phyloP scores from a whole-genome alignment of 2,797 vertebrate genomes.

The Distichodus sexfasciatus region DNA sequence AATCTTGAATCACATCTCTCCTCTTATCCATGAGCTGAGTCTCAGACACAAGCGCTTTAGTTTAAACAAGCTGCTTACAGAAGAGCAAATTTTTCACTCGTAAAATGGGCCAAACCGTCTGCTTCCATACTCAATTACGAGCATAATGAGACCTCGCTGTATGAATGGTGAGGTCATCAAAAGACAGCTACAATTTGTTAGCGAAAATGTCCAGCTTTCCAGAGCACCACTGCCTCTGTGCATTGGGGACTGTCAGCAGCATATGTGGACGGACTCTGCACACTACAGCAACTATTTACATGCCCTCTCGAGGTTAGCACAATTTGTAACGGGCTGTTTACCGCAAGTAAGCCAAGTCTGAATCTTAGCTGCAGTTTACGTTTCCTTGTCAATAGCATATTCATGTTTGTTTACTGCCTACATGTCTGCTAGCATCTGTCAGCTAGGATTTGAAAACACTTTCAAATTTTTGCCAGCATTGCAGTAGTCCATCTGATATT shows the following conservation, averaged over 20 bases:
- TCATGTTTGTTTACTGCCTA: too few species aligned
- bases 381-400: too few species aligned
- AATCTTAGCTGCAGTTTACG: too few species aligned
- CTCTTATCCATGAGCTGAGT: neutral
- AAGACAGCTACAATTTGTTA: neutral
- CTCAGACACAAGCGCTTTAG: slow-evolving; percentile 37
- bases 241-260: neutral
- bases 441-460: too few species aligned
- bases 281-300: slow-evolving; percentile 19
- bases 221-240: neutral
- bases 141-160: neutral
- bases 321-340: too few species aligned
- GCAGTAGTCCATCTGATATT: too few species aligned
- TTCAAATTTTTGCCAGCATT: too few species aligned
- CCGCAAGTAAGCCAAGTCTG: too few species aligned
- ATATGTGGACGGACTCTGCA: neutral
- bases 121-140: neutral
- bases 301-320: too few species aligned
- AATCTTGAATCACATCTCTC: too few species aligned
- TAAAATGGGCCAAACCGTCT: neutral
- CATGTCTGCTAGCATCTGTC: too few species aligned
- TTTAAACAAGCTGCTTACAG: slow-evolving; percentile 55
- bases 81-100: neutral
- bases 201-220: neutral
- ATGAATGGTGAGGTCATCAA: neutral